Percentiles rank a stretch among this genome's conserved stretches.
Evolutionary conservation across 2,113 vertebrate species (phyloP).

Genomic region (Oophaga pumilio): DNA sequence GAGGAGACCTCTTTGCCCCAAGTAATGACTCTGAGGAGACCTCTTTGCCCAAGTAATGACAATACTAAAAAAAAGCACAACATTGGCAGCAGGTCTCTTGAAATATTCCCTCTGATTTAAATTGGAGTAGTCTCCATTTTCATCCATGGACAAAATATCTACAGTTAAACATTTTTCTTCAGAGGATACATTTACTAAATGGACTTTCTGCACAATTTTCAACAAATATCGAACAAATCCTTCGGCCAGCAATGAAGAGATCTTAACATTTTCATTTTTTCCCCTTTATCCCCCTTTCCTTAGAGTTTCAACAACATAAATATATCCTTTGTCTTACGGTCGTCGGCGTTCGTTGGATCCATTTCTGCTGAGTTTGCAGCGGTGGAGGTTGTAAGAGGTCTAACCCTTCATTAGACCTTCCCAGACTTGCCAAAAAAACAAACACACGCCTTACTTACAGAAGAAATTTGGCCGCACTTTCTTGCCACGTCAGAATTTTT

Average conservation of each 20-base stretch:
- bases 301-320: neutral
- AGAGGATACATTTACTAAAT: too few species aligned
- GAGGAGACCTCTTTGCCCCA: neutral
- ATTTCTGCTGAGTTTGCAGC: slow-evolving; percentile 58
- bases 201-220: neutral
- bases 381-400: slow-evolving; percentile 66
- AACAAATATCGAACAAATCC: neutral
- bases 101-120: neutral
- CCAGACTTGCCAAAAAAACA: slow-evolving; percentile 43
- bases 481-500: slow-evolving; percentile 34
- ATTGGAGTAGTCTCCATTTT: neutral
- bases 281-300: neutral
- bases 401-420: slow-evolving; percentile 66
- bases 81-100: too few species aligned
- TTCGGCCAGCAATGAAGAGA: neutral
- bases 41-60: too few species aligned
- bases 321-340: slow-evolving; percentile 55
- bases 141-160: neutral
- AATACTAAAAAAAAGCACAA: too few species aligned
- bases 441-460: slow-evolving; percentile 26
- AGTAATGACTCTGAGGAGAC: neutral
- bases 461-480: neutral
- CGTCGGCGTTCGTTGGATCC: slow-evolving; percentile 62
- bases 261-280: neutral
- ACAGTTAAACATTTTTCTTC: neutral